These are phyloP conservation scores for Sminthurides aquaticus DNA, from an alignment of 2,888 invertebrate genomes.

Conservation along the genomic window DNA sequence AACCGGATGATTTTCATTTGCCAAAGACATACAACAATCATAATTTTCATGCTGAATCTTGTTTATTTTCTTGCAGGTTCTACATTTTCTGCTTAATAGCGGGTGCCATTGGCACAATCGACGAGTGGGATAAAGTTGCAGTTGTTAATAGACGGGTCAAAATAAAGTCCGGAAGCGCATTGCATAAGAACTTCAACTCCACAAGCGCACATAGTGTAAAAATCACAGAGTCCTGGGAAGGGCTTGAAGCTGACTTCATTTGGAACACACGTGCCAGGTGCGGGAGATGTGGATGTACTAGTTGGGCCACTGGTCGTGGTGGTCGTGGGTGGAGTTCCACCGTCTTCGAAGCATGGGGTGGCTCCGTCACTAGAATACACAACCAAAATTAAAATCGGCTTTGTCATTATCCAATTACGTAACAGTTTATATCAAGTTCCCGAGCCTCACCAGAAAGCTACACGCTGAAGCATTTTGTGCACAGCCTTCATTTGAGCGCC, in stretches of 20 bases:
- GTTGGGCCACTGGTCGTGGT: conserved; percentile 10
- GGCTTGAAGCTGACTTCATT: conserved; percentile 33
- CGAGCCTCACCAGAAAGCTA: conserved; percentile 29
- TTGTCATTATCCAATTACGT: no score
- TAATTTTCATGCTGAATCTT: no score
- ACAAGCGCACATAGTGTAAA: conserved; percentile 35
- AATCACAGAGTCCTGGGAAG: conserved; percentile 27
- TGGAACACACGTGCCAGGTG: conserved; percentile 23
- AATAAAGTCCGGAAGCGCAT: conserved; percentile 34
- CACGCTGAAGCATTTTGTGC: conserved; percentile 26
- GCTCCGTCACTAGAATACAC: conserved; percentile 17
- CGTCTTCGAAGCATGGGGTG: conserved; percentile 17
- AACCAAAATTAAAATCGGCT: conserved; percentile 9
- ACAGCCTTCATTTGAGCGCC: conserved; percentile 35
- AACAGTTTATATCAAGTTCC: no score
- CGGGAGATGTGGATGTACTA: conserved; percentile 3
- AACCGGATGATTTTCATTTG: no score
- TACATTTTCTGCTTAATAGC: no score
- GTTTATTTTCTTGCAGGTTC: no score
- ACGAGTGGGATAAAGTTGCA: conserved; percentile 38
- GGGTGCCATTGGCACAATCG: conserved; percentile 11
- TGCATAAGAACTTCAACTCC: conserved; percentile 28
- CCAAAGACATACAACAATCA: no score
- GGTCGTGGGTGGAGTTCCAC: conserved; percentile 4
- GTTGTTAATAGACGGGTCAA: conserved; percentile 28